A percentile compares a stretch with the other conserved stretches of the same genome.
Conservation (phyloP, 23 tunicate species). For the Clavelina lepadiformis region DNA sequence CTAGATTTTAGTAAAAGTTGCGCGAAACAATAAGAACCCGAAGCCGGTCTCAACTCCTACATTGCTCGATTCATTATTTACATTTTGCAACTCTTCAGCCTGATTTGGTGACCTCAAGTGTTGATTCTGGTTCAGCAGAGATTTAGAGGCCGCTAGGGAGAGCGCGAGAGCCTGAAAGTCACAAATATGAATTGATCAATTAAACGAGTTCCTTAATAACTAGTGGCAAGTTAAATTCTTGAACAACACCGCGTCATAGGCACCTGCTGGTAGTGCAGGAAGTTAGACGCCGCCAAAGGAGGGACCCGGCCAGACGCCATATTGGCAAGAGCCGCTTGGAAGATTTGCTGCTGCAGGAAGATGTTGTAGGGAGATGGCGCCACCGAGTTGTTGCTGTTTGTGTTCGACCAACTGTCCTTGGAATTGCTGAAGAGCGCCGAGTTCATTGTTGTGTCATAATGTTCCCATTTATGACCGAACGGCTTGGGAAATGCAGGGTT, state of each 20-base stretch:
- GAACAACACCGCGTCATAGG: neutral
- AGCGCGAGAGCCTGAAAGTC: conserved; percentile 13
- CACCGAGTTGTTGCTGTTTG: conserved; percentile 39
- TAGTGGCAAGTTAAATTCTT: neutral
- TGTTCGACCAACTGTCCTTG: conserved; percentile 12
- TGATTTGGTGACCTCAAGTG: too few species aligned
- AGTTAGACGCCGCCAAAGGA: conserved; percentile 17
- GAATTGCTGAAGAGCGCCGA: too few species aligned
- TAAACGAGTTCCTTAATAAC: neutral
- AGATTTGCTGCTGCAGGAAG: conserved; percentile 66
- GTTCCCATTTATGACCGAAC: too few species aligned
- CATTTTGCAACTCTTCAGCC: too few species aligned
- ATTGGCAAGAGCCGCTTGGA: conserved; percentile 79
- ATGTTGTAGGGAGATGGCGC: conserved; percentile 33
- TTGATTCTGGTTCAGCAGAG: conserved; percentile 3
- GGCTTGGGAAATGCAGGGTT: too few species aligned
- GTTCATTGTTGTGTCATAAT: too few species aligned
- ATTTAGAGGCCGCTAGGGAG: conserved; percentile 7
- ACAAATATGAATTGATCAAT: neutral
- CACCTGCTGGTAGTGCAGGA: conserved; percentile 35
- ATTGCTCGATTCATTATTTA: too few species aligned
- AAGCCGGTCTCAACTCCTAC: too few species aligned
- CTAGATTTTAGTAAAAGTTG: too few species aligned
- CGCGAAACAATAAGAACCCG: too few species aligned
- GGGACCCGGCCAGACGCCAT: conserved; percentile 38